A percentile compares a stretch with the other conserved stretches of the same genome.
These are phyloP conservation scores for Callipepla squamata DNA, from an alignment of 2,113 vertebrate species.

Conservation along the genomic window DNA sequence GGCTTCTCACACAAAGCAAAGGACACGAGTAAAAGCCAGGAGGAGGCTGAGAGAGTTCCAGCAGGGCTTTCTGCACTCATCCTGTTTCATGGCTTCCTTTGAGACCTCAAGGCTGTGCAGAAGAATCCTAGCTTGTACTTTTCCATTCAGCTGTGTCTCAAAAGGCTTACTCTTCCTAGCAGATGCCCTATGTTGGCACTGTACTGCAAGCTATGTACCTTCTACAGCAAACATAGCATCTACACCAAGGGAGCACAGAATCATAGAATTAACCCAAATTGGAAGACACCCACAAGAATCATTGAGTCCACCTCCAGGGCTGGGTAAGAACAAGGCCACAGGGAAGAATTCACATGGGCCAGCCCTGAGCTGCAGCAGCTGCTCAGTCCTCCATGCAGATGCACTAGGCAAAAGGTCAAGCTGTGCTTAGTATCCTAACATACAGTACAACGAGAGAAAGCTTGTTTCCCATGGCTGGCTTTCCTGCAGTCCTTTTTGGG, in stretches of 20 bases:
- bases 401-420: not conserved
- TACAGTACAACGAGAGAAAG: not conserved
- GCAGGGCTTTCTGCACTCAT: not conserved
- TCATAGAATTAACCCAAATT: too few relatives aligned
- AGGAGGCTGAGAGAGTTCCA: not conserved
- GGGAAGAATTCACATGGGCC: not conserved
- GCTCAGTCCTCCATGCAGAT: not conserved
- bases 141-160: not conserved
- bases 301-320: not conserved
- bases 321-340: not conserved
- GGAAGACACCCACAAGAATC: too few relatives aligned
- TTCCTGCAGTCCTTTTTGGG: not conserved
- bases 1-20: constrained; percentile 31
- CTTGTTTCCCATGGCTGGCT: not conserved
- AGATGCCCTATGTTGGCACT: not conserved
- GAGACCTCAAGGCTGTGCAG: not conserved
- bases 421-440: not conserved
- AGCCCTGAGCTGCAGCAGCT: not conserved
- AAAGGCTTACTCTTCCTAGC: not conserved
- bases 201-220: not conserved
- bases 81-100: not conserved
- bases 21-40: not conserved
- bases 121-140: not conserved
- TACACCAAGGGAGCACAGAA: not conserved
- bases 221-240: not conserved